Conservation (phyloP, 2,113 vertebrate species). For the Chaetura pelagica region DNA sequence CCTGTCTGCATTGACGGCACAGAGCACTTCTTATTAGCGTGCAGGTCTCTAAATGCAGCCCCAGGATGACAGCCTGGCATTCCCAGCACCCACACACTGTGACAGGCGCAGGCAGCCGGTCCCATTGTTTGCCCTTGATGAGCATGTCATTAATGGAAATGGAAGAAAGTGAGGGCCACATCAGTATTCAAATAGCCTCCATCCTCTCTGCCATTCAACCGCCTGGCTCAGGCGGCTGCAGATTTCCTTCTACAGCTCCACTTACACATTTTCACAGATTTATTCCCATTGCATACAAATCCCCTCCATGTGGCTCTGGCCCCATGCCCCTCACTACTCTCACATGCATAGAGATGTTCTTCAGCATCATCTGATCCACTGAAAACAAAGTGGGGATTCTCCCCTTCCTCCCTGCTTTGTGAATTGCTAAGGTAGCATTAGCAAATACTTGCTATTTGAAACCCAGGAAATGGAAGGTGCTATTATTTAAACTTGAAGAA, state of each 20-base stretch:
- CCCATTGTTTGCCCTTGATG: slow-evolving; percentile 95
- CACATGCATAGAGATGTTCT: slow-evolving; percentile 15
- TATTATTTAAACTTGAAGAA: slow-evolving; percentile 13
- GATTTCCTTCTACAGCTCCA: slow-evolving; percentile 72
- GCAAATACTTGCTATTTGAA: slow-evolving; percentile 27
- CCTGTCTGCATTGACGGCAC: slow-evolving; percentile 90
- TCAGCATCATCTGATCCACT: not conserved
- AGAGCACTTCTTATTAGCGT: slow-evolving; percentile 92
- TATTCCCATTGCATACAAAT: slow-evolving; percentile 74
- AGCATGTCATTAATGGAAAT: slow-evolving; percentile 94
- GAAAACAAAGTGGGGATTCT: not conserved
- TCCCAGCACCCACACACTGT: slow-evolving; percentile 84
- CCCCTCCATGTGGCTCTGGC: slow-evolving; percentile 37
- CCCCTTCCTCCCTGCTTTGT: not conserved
- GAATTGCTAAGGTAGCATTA: slow-evolving; percentile 39
- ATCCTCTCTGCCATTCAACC: slow-evolving; percentile 85
- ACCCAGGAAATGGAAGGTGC: not conserved
- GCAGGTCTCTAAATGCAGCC: slow-evolving; percentile 87
- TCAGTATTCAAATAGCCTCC: slow-evolving; percentile 97
- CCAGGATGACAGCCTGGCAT: slow-evolving; percentile 84
- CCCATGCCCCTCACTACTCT: not conserved
- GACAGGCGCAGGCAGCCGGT: slow-evolving; percentile 89
- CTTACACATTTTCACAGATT: slow-evolving; percentile 73
- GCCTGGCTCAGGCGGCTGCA: slow-evolving; percentile 77
- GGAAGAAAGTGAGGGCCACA: slow-evolving; percentile 89